A percentile compares a stretch with the other conserved stretches of the same genome.
Evolutionary conservation across 2,888 invertebrate species (phyloP).

Genomic region (Sesia bembeciformis): DNA sequence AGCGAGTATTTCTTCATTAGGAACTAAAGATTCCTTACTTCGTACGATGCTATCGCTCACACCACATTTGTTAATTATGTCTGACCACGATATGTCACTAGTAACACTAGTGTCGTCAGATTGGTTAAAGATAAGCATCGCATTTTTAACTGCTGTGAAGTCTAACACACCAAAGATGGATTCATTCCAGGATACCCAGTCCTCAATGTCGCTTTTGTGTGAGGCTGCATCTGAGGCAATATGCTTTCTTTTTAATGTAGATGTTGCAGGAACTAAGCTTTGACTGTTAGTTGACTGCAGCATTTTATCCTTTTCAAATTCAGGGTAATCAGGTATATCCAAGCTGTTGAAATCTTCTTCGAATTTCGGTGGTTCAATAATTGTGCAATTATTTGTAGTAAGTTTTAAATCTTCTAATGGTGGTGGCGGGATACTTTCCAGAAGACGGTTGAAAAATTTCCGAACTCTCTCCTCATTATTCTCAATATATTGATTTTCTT

Average conservation of each 20-base stretch:
- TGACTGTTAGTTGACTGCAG: constrained; percentile 18
- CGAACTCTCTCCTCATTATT: constrained; percentile 35
- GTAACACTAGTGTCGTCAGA: not conserved
- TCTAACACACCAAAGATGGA: constrained; percentile 54
- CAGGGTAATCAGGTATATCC: constrained; percentile 43
- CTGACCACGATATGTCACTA: constrained; percentile 38
- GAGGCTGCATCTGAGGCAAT: constrained; percentile 33
- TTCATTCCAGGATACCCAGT: constrained; percentile 47
- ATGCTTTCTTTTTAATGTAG: constrained; percentile 37
- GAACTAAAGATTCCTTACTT: constrained; percentile 22
- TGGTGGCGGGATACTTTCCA: constrained; percentile 50
- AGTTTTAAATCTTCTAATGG: constrained; percentile 28
- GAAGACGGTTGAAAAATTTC: constrained; percentile 43
- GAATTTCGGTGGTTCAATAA: constrained; percentile 10
- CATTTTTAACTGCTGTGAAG: constrained; percentile 12
- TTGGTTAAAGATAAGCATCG: constrained; percentile 2
- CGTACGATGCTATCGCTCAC: constrained; percentile 6
- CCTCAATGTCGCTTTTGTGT: constrained; percentile 24
- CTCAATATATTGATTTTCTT: not conserved
- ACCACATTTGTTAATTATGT: constrained; percentile 33
- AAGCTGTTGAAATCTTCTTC: constrained; percentile 29
- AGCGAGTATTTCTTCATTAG: constrained; percentile 37
- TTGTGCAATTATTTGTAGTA: constrained; percentile 15
- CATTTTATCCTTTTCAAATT: constrained; percentile 43
- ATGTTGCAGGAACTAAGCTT: constrained; percentile 27